These are phyloP conservation scores for Heterohyrax brucei DNA, from an alignment of 2,797 vertebrate species.

Conservation along the genomic window DNA sequence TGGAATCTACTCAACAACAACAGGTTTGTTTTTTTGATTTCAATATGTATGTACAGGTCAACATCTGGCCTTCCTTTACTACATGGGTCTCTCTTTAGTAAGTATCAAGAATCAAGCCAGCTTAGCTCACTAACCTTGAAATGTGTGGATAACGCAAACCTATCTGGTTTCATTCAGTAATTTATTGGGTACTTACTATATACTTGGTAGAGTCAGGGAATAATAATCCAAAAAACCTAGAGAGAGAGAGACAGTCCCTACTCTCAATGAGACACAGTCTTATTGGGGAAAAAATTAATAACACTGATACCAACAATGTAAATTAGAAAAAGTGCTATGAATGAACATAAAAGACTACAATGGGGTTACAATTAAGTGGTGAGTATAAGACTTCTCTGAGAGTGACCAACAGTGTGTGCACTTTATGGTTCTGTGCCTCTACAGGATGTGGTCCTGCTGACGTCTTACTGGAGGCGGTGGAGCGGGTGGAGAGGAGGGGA, in stretches of 20 bases:
- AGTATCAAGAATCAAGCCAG: background rate
- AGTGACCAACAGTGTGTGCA: too few species aligned
- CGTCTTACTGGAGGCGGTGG: too few species aligned
- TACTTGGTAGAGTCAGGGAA: background rate
- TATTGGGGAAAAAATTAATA: background rate
- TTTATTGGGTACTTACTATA: constrained; percentile 17
- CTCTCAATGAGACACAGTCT: constrained; percentile 9
- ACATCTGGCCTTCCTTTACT: background rate
- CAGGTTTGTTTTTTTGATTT: too few species aligned
- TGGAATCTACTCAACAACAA: too few species aligned
- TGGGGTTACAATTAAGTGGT: background rate
- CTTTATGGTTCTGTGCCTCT: too few species aligned
- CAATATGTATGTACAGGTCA: background rate
- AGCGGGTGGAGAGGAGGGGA: too few species aligned
- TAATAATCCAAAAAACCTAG: background rate
- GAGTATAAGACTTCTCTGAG: background rate
- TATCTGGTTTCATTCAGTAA: too few species aligned
- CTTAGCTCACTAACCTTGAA: background rate
- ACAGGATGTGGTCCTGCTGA: too few species aligned
- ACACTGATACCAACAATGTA: background rate
- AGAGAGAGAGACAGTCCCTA: background rate
- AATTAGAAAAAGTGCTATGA: background rate
- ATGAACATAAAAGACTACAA: background rate
- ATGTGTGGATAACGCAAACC: background rate
- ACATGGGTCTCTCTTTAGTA: background rate